Evolutionary conservation across 2,888 invertebrate genomes (phyloP), one percentile per base, ranked within the genome.

Genomic region (Cheilosia vulpina): DNA sequence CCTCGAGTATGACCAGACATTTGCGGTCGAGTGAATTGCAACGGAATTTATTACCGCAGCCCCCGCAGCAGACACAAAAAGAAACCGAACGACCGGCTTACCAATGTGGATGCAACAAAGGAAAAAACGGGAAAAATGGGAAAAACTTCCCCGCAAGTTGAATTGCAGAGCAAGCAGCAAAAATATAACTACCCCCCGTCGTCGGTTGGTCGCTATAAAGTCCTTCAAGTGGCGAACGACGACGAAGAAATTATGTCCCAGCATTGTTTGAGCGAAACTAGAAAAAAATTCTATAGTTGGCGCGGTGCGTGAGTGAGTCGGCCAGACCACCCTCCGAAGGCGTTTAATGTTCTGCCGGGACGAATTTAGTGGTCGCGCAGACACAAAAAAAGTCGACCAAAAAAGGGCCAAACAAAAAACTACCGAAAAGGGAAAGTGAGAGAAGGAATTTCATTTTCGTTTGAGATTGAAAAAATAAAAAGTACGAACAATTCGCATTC

Each of bases 1-100:
- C 79, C 45, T 41, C 79, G n/a, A n/a, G 55, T 52, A 79, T 81
- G 84, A 81, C 87, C 88, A 87, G 85, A 87, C 88, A 82, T 88
- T 88, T 88, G 88, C 73, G 88, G 87, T 87, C 87, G 87, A 88
- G 73, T 88, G 84, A 88, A 87, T 88, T 87, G 84, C 84, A 85
- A 81, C 81, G 71, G 84, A 84, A 84, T 84, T 84, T 80, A 84
- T 84, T 84, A 76, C 53, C 65, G 60, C 60, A 71, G 38, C 52
- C 68, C 43, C 69, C 47, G 55, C 68, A 66, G 38, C 38, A 66
- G 43, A 55, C 75, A 58, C 21, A 47, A 66, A 78, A 66, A 66
- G 21, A 24, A 60, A 21, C 68, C 43, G 53, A 71, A 34, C 21
- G 43, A 43, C 38, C 31, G 38, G 45, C 78, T 66, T 75, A 65